These are phyloP conservation scores for Avahi laniger DNA, from an alignment of 2,797 vertebrate genomes.

Conservation along the genomic window DNA sequence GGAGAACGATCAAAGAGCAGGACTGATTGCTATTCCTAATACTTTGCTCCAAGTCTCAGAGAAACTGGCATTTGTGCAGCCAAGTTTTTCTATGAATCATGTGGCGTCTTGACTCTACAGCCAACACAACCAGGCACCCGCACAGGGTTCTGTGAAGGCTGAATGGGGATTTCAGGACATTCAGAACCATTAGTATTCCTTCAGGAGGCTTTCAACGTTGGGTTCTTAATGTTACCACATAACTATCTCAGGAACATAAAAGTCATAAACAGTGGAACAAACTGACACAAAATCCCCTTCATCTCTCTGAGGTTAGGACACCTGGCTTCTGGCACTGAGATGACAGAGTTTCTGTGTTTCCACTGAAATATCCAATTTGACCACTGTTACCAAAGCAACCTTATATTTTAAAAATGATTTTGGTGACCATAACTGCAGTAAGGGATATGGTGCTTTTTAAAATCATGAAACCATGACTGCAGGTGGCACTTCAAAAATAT, in stretches of 20 bases:
- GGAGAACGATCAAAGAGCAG: neutral
- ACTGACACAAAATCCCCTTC: neutral
- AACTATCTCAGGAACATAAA: neutral
- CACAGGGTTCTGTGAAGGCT: neutral
- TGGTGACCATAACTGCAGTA: neutral
- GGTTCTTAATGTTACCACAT: neutral
- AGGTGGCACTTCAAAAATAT: neutral
- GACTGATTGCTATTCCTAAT: neutral
- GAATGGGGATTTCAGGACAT: neutral
- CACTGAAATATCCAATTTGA: neutral
- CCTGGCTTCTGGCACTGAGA: neutral
- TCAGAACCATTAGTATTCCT: neutral
- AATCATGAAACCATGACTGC: neutral
- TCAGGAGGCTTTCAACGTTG: slow-evolving; percentile 38
- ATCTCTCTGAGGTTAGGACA: neutral
- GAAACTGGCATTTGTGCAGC: neutral
- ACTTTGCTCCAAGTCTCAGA: neutral
- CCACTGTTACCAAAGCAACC: neutral
- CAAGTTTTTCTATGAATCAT: neutral
- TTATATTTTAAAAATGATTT: neutral
- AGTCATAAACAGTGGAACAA: neutral
- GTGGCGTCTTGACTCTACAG: neutral
- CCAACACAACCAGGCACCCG: neutral
- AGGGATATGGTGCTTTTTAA: neutral
- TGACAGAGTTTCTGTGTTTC: neutral